Percentiles rank a stretch among this genome's conserved stretches.
These are phyloP conservation scores for Pegoplata infirma DNA, from an alignment of 2,888 invertebrate species.

Conservation along the genomic window DNA sequence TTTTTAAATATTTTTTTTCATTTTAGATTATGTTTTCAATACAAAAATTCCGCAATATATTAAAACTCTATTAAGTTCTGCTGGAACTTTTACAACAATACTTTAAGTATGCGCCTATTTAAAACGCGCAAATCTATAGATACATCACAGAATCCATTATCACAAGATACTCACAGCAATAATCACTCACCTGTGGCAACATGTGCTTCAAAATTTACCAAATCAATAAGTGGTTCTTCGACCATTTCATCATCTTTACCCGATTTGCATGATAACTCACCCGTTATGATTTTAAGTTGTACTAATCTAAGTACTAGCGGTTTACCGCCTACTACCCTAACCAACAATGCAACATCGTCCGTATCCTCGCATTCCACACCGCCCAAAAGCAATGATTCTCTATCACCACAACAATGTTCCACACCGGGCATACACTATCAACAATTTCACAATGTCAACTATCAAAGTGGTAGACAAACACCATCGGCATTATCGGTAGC, in stretches of 20 bases:
- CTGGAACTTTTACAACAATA: slow-evolving; percentile 34
- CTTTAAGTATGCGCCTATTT: slow-evolving; percentile 75
- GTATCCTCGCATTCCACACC: slow-evolving; percentile 54
- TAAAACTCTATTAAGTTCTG: slow-evolving; percentile 52
- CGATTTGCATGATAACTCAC: slow-evolving; percentile 76
- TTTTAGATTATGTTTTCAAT: slow-evolving; percentile 50
- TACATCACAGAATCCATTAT: slow-evolving; percentile 67
- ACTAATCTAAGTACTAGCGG: slow-evolving; percentile 73
- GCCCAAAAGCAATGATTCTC: slow-evolving; percentile 53
- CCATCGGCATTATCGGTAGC: slow-evolving; percentile 71
- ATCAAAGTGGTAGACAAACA: slow-evolving; percentile 71
- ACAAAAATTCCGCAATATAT: slow-evolving; percentile 44
- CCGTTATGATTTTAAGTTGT: slow-evolving; percentile 77
- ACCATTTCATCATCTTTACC: slow-evolving; percentile 76
- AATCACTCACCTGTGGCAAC: slow-evolving; percentile 63
- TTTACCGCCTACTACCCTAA: slow-evolving; percentile 64
- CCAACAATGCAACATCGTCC: slow-evolving; percentile 36
- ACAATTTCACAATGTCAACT: slow-evolving; percentile 63
- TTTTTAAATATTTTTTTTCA: slow-evolving; percentile 1
- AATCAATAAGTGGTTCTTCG: slow-evolving; percentile 70
- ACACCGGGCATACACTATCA: slow-evolving; percentile 61
- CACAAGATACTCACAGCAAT: slow-evolving; percentile 34
- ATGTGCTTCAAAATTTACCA: slow-evolving; percentile 71
- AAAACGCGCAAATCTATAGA: slow-evolving; percentile 78
- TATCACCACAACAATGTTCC: slow-evolving; percentile 65